Evolutionary conservation across 2,888 invertebrate species (phyloP).

Genomic region (Lingula anatina): DNA sequence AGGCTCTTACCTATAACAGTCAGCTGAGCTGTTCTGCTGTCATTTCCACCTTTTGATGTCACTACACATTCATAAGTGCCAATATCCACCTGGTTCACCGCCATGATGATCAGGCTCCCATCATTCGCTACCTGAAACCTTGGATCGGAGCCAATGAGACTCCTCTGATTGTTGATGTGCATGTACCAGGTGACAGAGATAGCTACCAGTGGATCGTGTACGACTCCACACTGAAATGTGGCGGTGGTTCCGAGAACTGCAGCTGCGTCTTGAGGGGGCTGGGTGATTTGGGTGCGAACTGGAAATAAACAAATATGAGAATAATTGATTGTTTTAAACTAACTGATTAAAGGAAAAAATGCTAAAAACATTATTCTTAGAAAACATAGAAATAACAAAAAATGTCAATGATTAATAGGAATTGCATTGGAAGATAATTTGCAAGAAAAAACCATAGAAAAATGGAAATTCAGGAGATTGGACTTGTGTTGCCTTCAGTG

Average conservation of each 20-base stretch:
- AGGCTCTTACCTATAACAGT: constrained; percentile 66
- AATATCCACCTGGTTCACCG: constrained; percentile 65
- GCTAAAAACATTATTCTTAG: too few species aligned
- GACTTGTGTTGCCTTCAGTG: neutral
- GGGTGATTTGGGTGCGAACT: constrained; percentile 90
- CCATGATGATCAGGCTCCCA: constrained; percentile 75
- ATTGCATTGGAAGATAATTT: neutral
- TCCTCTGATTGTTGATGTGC: constrained; percentile 8
- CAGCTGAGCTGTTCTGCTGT: constrained; percentile 76
- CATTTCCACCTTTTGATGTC: constrained; percentile 82
- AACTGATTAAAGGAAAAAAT: too few species aligned
- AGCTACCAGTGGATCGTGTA: constrained; percentile 70
- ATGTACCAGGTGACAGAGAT: constrained; percentile 39
- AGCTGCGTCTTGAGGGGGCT: constrained; percentile 84
- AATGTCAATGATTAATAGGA: neutral
- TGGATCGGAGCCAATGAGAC: constrained; percentile 14
- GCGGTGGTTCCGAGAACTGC: constrained; percentile 90
- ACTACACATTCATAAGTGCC: constrained; percentile 90
- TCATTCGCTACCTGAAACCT: constrained; percentile 54
- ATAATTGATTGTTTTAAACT: neutral
- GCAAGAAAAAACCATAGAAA: neutral
- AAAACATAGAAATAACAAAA: neutral
- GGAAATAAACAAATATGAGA: constrained; percentile 22
- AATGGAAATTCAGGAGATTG: neutral
- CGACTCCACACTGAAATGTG: constrained; percentile 88